Percentiles rank a stretch among this genome's conserved stretches.
Conservation (phyloP, 2,797 vertebrate genomes). For the Sebastes minor region DNA sequence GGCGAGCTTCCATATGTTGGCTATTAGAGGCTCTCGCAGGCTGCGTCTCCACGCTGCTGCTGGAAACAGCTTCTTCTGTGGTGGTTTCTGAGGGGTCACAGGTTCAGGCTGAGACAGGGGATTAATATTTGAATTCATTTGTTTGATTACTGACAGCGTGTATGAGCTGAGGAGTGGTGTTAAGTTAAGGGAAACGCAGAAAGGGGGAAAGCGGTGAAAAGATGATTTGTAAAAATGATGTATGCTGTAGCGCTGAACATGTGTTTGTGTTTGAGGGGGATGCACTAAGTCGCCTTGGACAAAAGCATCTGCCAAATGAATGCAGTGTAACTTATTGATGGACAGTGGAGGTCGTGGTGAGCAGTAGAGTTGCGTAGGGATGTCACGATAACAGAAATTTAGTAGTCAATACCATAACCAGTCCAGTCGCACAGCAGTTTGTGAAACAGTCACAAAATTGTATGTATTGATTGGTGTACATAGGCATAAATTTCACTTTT, state of each 20-base stretch:
- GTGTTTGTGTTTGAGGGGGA: background rate
- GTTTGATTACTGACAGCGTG: background rate
- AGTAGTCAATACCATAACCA: too few species aligned
- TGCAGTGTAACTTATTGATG: background rate
- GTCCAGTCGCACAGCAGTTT: too few species aligned
- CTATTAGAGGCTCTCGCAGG: constrained; percentile 73
- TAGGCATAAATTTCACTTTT: too few species aligned
- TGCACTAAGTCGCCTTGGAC: background rate
- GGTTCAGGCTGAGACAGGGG: background rate
- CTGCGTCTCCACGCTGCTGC: constrained; percentile 32
- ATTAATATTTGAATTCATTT: constrained; percentile 1
- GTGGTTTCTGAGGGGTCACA: background rate
- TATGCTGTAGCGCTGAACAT: background rate
- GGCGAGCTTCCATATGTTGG: constrained; percentile 79
- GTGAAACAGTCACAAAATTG: accelerated
- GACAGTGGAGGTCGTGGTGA: background rate
- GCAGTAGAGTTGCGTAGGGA: too few species aligned
- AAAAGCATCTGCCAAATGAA: background rate
- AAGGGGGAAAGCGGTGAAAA: background rate
- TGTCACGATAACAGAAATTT: too few species aligned
- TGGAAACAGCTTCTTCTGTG: constrained; percentile 17
- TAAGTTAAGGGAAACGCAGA: background rate
- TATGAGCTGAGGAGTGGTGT: background rate
- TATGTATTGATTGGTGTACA: too few species aligned
- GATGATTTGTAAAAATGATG: background rate